Evolutionary conservation across 2,113 vertebrate genomes (phyloP).

Genomic region (Nibea coibor): DNA sequence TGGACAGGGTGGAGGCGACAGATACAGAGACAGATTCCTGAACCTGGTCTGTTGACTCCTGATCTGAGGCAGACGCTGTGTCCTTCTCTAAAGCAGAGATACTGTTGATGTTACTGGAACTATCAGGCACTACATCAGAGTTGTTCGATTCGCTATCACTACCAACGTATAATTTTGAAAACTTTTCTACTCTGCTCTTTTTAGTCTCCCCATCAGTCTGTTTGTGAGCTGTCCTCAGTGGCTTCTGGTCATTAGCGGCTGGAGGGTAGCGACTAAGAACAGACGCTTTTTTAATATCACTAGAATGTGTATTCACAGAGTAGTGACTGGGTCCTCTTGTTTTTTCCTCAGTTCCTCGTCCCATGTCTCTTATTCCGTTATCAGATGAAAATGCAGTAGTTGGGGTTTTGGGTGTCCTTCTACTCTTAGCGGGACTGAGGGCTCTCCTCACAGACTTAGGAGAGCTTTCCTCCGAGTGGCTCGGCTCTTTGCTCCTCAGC

Average conservation of each 20-base stretch:
- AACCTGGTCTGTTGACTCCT: conserved; percentile 75
- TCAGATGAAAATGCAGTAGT: conserved; percentile 65
- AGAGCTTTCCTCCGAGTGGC: conserved; percentile 82
- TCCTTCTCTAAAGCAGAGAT: conserved; percentile 77
- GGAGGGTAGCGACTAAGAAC: conserved; percentile 97
- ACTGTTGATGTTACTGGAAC: conserved; percentile 68
- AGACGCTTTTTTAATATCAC: conserved; percentile 88
- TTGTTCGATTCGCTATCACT: conserved; percentile 83
- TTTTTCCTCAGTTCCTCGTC: conserved; percentile 85
- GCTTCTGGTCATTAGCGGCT: conserved; percentile 90
- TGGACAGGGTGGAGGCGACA: conserved; percentile 60
- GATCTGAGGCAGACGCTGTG: conserved; percentile 62
- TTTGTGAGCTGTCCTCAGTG: conserved; percentile 85
- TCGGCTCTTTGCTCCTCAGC: conserved; percentile 85
- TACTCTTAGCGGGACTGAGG: conserved; percentile 85
- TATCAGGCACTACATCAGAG: conserved; percentile 78
- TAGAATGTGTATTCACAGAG: conserved; percentile 63
- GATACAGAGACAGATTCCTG: conserved; percentile 74
- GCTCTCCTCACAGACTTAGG: conserved; percentile 77
- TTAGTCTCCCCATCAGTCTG: conserved; percentile 78
- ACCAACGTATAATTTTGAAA: conserved; percentile 78
- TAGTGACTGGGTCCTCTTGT: conserved; percentile 52
- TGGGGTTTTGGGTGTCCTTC: conserved; percentile 82
- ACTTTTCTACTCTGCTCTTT: conserved; percentile 86
- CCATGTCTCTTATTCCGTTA: conserved; percentile 79